Evolutionary conservation across 2,113 vertebrate species (phyloP).

Genomic region (Rhinolophus sinicus): DNA sequence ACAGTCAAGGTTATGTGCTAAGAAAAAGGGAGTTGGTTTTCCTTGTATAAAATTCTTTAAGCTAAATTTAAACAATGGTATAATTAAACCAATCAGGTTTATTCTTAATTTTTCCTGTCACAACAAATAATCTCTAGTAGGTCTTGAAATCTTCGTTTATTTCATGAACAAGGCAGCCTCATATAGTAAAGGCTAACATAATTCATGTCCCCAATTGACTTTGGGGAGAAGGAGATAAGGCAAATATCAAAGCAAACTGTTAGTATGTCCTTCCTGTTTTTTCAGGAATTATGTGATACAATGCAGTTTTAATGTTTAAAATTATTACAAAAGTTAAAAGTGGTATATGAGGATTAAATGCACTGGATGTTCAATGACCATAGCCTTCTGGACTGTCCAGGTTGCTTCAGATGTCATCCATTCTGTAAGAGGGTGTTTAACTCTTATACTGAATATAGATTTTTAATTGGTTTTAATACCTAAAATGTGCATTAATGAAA

Average conservation of each 20-base stretch:
- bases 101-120: slow-evolving; percentile 1
- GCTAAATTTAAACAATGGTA: slow-evolving; percentile 79
- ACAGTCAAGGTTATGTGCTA: slow-evolving; percentile 74
- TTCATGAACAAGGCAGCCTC: not conserved
- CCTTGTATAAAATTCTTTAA: slow-evolving; percentile 74
- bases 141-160: slow-evolving; percentile 41
- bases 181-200: not conserved
- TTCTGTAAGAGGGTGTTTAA: slow-evolving; percentile 23
- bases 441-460: slow-evolving; percentile 2
- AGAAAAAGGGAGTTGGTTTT: slow-evolving; percentile 61
- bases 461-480: slow-evolving; percentile 53
- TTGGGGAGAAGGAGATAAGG: not conserved
- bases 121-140: slow-evolving; percentile 43
- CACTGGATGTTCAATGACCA: not conserved
- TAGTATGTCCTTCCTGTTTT: not conserved
- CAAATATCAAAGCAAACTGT: slow-evolving; percentile 9
- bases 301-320: slow-evolving; percentile 19
- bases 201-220: not conserved
- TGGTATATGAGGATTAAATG: not conserved
- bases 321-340: not conserved
- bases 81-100: slow-evolving; percentile 72
- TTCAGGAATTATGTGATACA: not conserved
- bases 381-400: not conserved
- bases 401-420: slow-evolving; percentile 55
- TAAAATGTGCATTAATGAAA: slow-evolving; percentile 41